phyloP scores from a whole-genome alignment of 2,888 invertebrate genomes.

The Tetanocera ferruginea region DNA sequence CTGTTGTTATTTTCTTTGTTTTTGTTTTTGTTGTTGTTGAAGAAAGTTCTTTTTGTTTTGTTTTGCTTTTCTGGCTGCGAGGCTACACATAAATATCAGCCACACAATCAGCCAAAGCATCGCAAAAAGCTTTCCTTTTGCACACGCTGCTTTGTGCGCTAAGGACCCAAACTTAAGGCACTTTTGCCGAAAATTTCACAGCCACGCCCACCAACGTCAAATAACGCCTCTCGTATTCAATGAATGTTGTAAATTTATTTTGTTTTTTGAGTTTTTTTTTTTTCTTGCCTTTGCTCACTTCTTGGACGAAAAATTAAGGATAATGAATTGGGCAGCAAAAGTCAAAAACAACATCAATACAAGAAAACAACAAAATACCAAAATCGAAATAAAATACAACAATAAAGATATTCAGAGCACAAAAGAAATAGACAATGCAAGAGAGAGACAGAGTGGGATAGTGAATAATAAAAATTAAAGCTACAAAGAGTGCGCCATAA shows the following conservation, averaged over 20 bases:
- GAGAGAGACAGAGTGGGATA: background rate
- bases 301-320: conserved; percentile 14
- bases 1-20: background rate
- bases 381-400: background rate
- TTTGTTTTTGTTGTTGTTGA: background rate
- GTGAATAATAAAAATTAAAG: conserved; percentile 17
- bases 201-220: background rate
- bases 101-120: conserved; percentile 26
- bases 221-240: background rate
- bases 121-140: background rate
- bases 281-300: background rate
- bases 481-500: conserved; percentile 22
- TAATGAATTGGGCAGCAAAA: conserved; percentile 24
- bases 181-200: background rate
- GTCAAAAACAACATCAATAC: background rate
- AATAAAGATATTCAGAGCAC: background rate
- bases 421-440: background rate
- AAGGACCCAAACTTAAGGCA: too few species aligned
- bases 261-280: background rate
- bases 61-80: background rate
- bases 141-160: background rate
- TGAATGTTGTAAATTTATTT: background rate
- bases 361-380: background rate
- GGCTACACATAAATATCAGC: conserved; percentile 40
- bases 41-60: background rate